Conservation (phyloP, 2,113 vertebrate species). For the Rhodinocichla rosea region DNA sequence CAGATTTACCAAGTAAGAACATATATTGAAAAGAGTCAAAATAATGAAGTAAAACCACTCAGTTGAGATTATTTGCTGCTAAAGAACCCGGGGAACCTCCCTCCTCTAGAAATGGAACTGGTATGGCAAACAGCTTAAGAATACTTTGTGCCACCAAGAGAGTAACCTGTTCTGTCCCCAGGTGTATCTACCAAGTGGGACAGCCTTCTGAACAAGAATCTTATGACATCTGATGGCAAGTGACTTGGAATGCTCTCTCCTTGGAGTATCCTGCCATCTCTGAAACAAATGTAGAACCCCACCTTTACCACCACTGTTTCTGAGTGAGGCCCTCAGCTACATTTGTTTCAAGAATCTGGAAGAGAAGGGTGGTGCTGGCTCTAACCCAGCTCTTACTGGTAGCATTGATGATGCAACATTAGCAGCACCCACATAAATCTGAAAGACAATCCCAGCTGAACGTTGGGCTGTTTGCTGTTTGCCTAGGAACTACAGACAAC, state of each 20-base stretch:
- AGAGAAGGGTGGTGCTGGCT: not conserved
- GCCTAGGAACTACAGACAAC: not conserved
- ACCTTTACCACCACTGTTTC: accelerated
- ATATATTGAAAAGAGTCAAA: not conserved
- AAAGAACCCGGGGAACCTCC: not conserved
- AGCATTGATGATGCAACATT: not conserved
- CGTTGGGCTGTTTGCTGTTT: accelerated
- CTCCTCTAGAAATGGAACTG: not conserved
- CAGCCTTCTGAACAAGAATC: not conserved
- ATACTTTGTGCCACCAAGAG: not conserved
- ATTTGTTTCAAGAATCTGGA: not conserved
- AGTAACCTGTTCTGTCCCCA: not conserved
- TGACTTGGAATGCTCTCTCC: not conserved
- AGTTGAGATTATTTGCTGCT: not conserved
- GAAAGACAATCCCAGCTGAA: not conserved
- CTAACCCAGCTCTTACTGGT: not conserved
- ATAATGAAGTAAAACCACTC: not conserved
- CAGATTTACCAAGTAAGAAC: not conserved
- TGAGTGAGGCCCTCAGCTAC: not conserved
- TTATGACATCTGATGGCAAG: not conserved
- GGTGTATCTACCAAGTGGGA: not conserved
- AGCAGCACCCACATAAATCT: not conserved
- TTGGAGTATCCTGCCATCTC: not conserved
- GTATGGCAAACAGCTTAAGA: not conserved
- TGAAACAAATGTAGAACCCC: not conserved